Base-by-base conservation (phyloP, 2,888 invertebrate species). In the Dromius quadrimaculatus region DNA sequence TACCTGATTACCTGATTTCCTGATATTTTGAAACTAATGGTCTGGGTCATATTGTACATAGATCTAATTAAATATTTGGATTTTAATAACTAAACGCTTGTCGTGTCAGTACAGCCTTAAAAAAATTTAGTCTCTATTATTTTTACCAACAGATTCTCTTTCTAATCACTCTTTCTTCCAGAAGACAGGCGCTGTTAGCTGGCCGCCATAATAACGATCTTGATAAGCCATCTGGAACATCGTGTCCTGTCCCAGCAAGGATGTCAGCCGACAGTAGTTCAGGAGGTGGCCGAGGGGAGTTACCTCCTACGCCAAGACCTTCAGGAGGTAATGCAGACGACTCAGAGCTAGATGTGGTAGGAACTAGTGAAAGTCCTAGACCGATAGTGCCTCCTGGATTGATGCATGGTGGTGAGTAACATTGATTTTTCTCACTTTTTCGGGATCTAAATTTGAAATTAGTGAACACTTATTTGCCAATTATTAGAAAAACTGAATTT, bases 301-400 rank as follows among this genome's bases (percentile, higher is more conserved):
- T 63, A 13, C 34, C 34, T 8, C 36, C 68, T 4, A 19, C 45
- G 8, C 43, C 59, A 22, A 43, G 62, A 17, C 36, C 71, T 23
- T 75, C 54, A 6, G 47, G 57, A 11, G 65, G 65, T 4, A 57
- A 34, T 43, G 65, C 34, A 32, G 92, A 93, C 74, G 94, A 95
- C 76, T 94, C 94, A 72, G 95, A 95, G 81, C 84, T 95, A 79
- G 95, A 95, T 82, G 95, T 95, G 19, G 95, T 95, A 0, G 94
- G 94, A 0, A 94, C 92, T 23, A 89, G 93, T 62, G 93, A 94
- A 78, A 92, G 92, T 76, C 93, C 92, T 6, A 87, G 92, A 45
- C 88, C 91, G 72, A 86, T 87, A 5, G 83, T 87, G 72, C 82
- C 82, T 64, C 79, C 84, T 17, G 79, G 82, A 66, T 71, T 32